Evolutionary conservation across 2,113 vertebrate genomes (phyloP).

Genomic region (Coturnix japonica): DNA sequence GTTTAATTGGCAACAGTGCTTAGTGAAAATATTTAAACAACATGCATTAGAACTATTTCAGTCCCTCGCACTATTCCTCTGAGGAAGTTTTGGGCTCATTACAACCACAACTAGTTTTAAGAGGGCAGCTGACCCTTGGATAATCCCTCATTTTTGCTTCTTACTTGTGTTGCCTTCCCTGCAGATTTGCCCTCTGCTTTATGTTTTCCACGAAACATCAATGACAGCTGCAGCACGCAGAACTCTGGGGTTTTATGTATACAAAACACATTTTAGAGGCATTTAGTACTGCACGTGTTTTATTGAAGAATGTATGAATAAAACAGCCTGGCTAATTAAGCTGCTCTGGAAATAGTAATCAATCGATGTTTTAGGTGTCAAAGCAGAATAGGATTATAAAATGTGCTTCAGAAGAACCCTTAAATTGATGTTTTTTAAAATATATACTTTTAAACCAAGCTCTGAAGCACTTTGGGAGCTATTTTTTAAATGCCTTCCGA

Average conservation of each 20-base stretch:
- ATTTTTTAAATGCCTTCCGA: not conserved
- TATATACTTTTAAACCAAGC: not conserved
- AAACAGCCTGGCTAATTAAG: constrained; percentile 10
- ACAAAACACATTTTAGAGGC: constrained; percentile 38
- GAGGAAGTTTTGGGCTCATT: not conserved
- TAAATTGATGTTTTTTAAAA: constrained; percentile 3
- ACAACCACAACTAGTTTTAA: not conserved
- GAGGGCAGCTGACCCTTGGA: not conserved
- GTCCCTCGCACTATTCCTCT: not conserved
- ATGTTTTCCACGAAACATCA: not conserved
- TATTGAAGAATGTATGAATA: constrained; percentile 37
- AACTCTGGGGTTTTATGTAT: not conserved
- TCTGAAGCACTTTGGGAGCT: constrained; percentile 2
- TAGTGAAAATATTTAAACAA: not conserved
- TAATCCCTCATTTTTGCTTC: not conserved
- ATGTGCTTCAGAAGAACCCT: not conserved
- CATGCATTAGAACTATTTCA: not conserved
- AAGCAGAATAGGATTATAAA: constrained; percentile 6
- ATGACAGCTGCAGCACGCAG: rapidly evolving
- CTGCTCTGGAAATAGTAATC: not conserved
- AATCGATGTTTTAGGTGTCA: not conserved
- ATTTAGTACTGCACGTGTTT: constrained; percentile 26
- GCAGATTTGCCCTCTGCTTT: not conserved
- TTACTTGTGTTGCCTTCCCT: not conserved
- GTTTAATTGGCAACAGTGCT: not conserved